Evolutionary conservation across 2,797 vertebrate genomes (phyloP).

Genomic region (Aplochiton taeniatus): DNA sequence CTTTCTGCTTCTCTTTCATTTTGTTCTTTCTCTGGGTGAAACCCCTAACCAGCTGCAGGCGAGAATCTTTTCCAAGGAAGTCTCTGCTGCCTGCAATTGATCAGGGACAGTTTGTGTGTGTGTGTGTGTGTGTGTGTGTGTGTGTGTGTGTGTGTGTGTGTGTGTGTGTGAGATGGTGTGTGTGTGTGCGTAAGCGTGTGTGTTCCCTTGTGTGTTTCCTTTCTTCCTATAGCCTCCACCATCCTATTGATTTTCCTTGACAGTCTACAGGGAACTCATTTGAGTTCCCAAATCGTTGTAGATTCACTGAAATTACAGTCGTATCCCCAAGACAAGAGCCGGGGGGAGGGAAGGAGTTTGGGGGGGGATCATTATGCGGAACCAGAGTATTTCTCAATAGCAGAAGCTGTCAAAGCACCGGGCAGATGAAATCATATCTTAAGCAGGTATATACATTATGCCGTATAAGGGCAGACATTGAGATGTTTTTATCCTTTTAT

Average conservation of each 20-base stretch:
- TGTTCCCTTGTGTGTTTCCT: conserved; percentile 6
- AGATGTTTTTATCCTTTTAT: conserved; percentile 20
- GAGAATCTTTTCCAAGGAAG: not conserved
- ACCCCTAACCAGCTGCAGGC: not conserved
- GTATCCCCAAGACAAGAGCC: conserved; percentile 45
- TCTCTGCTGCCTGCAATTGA: not conserved
- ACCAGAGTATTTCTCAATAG: conserved; percentile 20
- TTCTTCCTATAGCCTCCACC: conserved; percentile 25
- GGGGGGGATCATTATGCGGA: conserved; percentile 37
- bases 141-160: conserved; percentile 1
- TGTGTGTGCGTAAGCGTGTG: not conserved
- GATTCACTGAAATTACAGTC: conserved; percentile 51
- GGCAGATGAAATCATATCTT: not conserved
- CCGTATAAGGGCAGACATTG: too few species aligned
- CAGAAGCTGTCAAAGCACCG: conserved; percentile 28
- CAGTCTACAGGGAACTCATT: conserved; percentile 52
- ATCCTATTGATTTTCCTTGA: conserved; percentile 42
- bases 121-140: not conserved
- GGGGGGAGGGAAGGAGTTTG: too few species aligned
- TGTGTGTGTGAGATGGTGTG: conserved; percentile 9
- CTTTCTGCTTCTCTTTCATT: not conserved
- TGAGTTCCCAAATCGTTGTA: conserved; percentile 48
- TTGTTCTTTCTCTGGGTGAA: not conserved
- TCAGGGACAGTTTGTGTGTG: not conserved
- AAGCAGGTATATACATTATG: too few species aligned